phyloP scores from a whole-genome alignment of 2,113 vertebrate species.

The rat (Rattus norvegicus) region GRCr8 NC_086038.1:46297501-46298000 shows the following conservation, averaged over 20 bases:
- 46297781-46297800: not conserved
- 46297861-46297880: not conserved
- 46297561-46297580: not conserved
- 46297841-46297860: not conserved
- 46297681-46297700: not conserved
- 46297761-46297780: not conserved
- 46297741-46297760: not conserved
- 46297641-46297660: no score
- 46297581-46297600: not conserved
- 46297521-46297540: not conserved
- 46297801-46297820: not conserved
- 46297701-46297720: not conserved
- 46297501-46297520: not conserved
- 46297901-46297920: not conserved
- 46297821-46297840: not conserved
- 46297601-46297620: not conserved
- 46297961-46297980: conserved; percentile 13
- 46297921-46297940: not conserved
- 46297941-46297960: not conserved
- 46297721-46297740: not conserved
- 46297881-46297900: conserved; percentile 24
- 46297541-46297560: not conserved
- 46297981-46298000: not conserved
- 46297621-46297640: not conserved
- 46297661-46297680: not conserved